Evolutionary conservation across 2,888 invertebrate genomes (phyloP), one percentile per base, ranked within the genome.

Genomic region (Meta bourneti): DNA sequence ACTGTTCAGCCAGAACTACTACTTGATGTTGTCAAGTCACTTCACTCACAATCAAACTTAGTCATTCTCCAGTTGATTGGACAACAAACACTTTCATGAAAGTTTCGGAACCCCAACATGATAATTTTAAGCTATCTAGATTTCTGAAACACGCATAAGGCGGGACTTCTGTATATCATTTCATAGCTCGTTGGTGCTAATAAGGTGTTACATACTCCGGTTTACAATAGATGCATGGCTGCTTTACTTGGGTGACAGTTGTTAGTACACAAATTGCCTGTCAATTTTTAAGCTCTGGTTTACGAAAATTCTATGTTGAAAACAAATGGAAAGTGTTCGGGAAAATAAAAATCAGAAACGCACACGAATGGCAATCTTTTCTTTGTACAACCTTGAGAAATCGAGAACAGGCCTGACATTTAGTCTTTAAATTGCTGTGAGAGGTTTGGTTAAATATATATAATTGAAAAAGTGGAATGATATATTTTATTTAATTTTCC

Each of bases 151-250:
- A 16, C n/a, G n/a, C n/a, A 51, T 34, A 51, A 19, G n/a, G 52
- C 20, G 20, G 6, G 19, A 19, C 34, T 72, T 19, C 9, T 9
- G 72, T 20, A 77, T n/a, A 1, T 77, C 49, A 77, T 77, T 51
- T 9, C 52, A 77, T 77, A 77, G 77, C 49, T 77, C 51, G 51
- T 49, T 51, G 77, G 19, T 77, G 49, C n/a, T 19, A 51, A 51
- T 19, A 49, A 77, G 51, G 77, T 77, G 7, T 16, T 51, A 19
- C 74, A 2, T 77, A 77, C 77, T 51, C 19, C 51, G 77, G 51
- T 49, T 77, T 77, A 51, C 52, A 77, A 19, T 49, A 77, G 52
- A 16, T 77, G 77, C 77, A 16, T 51, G 77, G 52, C 9, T 11
- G 19, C 77, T 49, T 51, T 77, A 51, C 16, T 51, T 51, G 51